Conservation (phyloP, 1,140 invertebrate species). For the Drosophila leontia region DNA sequence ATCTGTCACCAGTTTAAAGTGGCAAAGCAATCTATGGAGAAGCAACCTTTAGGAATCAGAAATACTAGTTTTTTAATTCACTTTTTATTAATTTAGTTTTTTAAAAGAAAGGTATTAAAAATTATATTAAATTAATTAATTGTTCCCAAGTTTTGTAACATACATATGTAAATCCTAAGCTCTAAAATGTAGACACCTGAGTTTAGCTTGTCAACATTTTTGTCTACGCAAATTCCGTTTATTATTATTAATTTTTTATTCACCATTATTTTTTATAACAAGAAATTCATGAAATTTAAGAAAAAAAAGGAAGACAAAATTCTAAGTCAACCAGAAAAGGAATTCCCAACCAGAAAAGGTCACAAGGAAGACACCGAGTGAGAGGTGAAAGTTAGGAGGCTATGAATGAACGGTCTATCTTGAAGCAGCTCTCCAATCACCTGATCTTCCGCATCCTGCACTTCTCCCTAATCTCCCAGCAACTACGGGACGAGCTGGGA, state of each 20-base stretch:
- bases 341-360: neutral
- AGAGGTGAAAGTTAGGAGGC: neutral
- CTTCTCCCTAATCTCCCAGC: slow-evolving; percentile 56
- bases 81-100: slow-evolving; percentile 1
- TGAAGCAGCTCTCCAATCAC: slow-evolving; percentile 54
- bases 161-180: neutral
- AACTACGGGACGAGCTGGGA: slow-evolving; percentile 60
- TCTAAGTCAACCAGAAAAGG: slow-evolving; percentile 2
- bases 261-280: slow-evolving; percentile 5
- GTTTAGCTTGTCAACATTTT: slow-evolving; percentile 48
- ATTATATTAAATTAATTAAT: neutral
- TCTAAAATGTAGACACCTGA: slow-evolving; percentile 26
- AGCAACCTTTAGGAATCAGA: neutral
- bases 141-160: neutral
- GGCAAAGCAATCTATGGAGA: neutral
- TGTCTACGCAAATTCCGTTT: slow-evolving; percentile 31
- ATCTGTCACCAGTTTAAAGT: slow-evolving; percentile 30
- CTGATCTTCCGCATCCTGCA: slow-evolving; percentile 64
- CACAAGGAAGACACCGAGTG: neutral
- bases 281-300: slow-evolving; percentile 4
- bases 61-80: no score
- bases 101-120: neutral
- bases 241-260: slow-evolving; percentile 25
- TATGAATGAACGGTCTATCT: slow-evolving; percentile 50
- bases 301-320: slow-evolving; percentile 11